These are phyloP conservation scores for Spatula clypeata DNA, from an alignment of 2,797 vertebrate species.

Conservation along the genomic window DNA sequence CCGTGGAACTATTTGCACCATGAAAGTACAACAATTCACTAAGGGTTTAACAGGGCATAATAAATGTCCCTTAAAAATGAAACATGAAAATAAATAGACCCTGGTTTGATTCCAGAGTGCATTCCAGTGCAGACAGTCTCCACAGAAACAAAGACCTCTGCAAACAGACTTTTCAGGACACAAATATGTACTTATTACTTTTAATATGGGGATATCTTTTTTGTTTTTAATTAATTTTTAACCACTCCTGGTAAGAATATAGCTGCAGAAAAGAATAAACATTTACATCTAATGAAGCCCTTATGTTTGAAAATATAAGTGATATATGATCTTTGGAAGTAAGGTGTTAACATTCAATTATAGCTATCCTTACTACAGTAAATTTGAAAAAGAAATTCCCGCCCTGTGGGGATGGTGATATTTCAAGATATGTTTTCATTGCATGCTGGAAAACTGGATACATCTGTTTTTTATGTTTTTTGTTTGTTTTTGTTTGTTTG, in stretches of 20 bases:
- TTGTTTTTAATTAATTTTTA: conserved; percentile 3
- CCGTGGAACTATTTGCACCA: not conserved
- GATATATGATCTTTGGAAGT: not conserved
- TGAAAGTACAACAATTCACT: not conserved
- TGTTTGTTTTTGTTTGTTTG: no score
- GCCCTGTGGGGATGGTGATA: not conserved
- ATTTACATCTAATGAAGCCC: not conserved
- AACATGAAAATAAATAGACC: not conserved
- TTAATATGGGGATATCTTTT: not conserved
- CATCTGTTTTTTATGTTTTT: no score
- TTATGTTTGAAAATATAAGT: not conserved
- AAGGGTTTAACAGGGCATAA: not conserved
- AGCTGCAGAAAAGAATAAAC: not conserved
- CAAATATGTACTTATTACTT: not conserved
- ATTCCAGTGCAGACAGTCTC: not conserved
- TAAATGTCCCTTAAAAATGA: not conserved
- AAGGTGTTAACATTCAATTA: not conserved
- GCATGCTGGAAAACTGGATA: not conserved
- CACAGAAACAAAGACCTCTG: not conserved
- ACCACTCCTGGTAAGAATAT: not conserved
- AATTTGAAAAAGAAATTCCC: not conserved
- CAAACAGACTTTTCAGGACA: not conserved
- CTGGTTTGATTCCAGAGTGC: not conserved
- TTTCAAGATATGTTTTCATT: not conserved
- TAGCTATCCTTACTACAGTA: not conserved